Percentiles rank a stretch among this genome's conserved stretches.
Evolutionary conservation across 2,113 vertebrate species (phyloP).

Genomic region (Dascyllus trimaculatus): DNA sequence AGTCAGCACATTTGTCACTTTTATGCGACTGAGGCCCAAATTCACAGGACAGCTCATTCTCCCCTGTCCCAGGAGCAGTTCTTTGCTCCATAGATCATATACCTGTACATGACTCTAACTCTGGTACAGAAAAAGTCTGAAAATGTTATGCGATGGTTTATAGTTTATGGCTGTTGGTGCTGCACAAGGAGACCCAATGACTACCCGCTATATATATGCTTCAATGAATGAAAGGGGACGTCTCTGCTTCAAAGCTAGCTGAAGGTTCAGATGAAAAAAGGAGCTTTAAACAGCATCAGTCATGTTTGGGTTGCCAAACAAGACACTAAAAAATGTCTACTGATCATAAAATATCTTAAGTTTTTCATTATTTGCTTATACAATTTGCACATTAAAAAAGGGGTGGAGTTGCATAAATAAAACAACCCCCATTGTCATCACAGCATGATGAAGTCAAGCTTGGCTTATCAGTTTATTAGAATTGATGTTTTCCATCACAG

Average conservation of each 20-base stretch:
- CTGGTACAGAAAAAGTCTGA: not conserved
- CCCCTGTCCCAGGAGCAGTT: not conserved
- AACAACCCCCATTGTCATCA: conserved; percentile 4
- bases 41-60: not conserved
- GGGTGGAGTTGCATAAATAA: not conserved
- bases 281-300: not conserved
- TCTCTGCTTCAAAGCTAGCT: not conserved
- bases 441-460: conserved; percentile 35
- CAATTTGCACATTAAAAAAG: not conserved
- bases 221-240: not conserved
- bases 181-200: not conserved
- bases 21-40: conserved; percentile 1
- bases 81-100: not conserved
- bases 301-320: not conserved
- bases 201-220: not conserved
- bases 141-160: not conserved
- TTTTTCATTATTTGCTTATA: not conserved
- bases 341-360: not conserved
- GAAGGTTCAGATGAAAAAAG: not conserved
- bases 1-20: not conserved
- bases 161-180: not conserved
- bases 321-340: not conserved
- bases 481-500: conserved; percentile 52
- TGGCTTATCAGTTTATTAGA: conserved; percentile 32
- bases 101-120: not conserved